A percentile compares a stretch with the other conserved stretches of the same genome.
Evolutionary conservation across 2,888 invertebrate species (phyloP).

Genomic region (Yponomeuta plumbellus): DNA sequence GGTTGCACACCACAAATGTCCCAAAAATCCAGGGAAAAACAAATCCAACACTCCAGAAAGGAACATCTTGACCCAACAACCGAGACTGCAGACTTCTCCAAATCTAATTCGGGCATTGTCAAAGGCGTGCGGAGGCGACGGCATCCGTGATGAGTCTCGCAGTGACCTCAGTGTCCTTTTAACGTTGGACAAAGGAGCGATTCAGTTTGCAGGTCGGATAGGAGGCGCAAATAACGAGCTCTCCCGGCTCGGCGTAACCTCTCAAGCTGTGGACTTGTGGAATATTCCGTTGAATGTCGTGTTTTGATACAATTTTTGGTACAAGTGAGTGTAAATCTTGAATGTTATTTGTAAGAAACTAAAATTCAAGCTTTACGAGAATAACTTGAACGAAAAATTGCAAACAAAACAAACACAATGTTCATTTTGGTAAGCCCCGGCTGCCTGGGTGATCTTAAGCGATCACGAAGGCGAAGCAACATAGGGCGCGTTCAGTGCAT

Average conservation of each 20-base stretch:
- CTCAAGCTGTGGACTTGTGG: background rate
- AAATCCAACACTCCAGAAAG: background rate
- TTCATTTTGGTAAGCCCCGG: too few relatives aligned
- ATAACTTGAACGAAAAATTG: too few relatives aligned
- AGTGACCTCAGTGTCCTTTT: slow-evolving; percentile 2
- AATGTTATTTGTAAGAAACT: too few relatives aligned
- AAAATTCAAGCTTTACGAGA: too few relatives aligned
- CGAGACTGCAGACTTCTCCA: background rate
- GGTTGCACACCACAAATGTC: too few relatives aligned
- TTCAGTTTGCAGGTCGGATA: slow-evolving; percentile 52
- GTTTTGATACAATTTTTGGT: background rate
- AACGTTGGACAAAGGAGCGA: background rate
- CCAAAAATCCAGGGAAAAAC: background rate
- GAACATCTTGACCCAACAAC: background rate
- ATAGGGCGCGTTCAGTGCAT: too few relatives aligned
- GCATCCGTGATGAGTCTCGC: background rate
- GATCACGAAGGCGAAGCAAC: too few relatives aligned
- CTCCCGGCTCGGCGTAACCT: background rate
- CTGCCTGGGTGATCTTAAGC: too few relatives aligned
- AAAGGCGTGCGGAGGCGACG: background rate
- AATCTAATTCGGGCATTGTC: slow-evolving; percentile 4
- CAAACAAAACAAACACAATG: too few relatives aligned
- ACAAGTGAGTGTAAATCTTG: too few relatives aligned
- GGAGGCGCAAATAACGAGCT: slow-evolving; percentile 40
- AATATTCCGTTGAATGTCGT: background rate